phyloP scores from a whole-genome alignment of 2,888 invertebrate genomes.

The Xylocampa areola region DNA sequence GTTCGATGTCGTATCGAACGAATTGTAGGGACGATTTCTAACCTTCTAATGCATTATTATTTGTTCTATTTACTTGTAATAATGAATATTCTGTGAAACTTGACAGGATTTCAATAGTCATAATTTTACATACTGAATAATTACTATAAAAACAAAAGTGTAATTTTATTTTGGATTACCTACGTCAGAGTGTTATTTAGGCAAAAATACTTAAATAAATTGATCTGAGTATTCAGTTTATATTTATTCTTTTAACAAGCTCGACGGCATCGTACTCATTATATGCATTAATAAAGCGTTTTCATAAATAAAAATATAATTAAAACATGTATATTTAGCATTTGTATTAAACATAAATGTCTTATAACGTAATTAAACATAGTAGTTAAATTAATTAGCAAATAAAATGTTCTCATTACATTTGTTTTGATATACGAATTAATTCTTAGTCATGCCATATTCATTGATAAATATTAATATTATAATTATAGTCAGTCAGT shows the following conservation, averaged over 20 bases:
- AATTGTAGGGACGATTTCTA: no score
- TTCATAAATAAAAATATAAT: not conserved
- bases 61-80: no score
- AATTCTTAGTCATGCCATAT: not conserved
- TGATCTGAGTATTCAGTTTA: no score
- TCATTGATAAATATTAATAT: conserved; percentile 4
- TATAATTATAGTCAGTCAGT: conserved; percentile 5
- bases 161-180: no score
- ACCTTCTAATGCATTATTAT: no score
- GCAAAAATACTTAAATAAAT: no score
- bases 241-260: conserved; percentile 1
- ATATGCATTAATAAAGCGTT: not conserved
- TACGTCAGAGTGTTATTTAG: no score
- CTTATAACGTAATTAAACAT: not conserved
- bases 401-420: conserved; percentile 1
- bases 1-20: no score
- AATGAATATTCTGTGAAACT: no score
- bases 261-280: not conserved
- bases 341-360: conserved; percentile 3
- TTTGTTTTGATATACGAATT: conserved; percentile 1
- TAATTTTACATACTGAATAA: no score
- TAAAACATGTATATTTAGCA: not conserved
- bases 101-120: no score
- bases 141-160: no score
- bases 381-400: conserved; percentile 2